These are phyloP conservation scores for Telmatochromis sp. DNA, from an alignment of 2,113 vertebrate species.

Conservation along the genomic window DNA sequence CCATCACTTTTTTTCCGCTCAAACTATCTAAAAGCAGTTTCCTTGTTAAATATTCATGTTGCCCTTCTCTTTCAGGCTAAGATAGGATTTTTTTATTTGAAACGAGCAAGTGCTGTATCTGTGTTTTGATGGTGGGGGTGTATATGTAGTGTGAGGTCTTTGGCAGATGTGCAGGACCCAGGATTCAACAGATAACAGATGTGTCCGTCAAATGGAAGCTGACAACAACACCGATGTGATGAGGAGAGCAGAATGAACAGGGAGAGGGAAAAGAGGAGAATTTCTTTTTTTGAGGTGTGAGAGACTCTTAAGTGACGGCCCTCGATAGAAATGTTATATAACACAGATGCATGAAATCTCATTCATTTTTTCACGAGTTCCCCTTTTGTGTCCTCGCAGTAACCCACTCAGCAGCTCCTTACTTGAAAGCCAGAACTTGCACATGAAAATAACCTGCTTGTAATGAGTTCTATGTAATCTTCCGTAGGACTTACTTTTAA, in stretches of 20 bases:
- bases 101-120: constrained; percentile 30
- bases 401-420: constrained; percentile 23
- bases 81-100: constrained; percentile 8
- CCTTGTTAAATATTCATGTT: constrained; percentile 58
- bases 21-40: constrained; percentile 38
- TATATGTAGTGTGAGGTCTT: constrained; percentile 39
- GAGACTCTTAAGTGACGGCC: constrained; percentile 4
- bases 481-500: constrained; percentile 59
- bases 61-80: constrained; percentile 36
- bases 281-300: background rate
- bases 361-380: constrained; percentile 1
- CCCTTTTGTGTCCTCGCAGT: constrained; percentile 26
- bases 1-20: background rate
- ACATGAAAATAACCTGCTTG: constrained; percentile 59
- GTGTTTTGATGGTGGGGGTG: constrained; percentile 26
- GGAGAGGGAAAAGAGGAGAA: background rate
- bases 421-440: constrained; percentile 35
- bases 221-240: background rate
- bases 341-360: background rate
- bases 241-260: background rate
- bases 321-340: background rate
- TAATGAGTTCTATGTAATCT: constrained; percentile 58
- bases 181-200: constrained; percentile 29
- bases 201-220: constrained; percentile 5
- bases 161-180: constrained; percentile 5